A percentile compares a stretch with the other conserved stretches of the same genome.
These are phyloP conservation scores for Masnerella sp. DNA, from an alignment of 2,888 invertebrate genomes.

Conservation along the genomic window DNA sequence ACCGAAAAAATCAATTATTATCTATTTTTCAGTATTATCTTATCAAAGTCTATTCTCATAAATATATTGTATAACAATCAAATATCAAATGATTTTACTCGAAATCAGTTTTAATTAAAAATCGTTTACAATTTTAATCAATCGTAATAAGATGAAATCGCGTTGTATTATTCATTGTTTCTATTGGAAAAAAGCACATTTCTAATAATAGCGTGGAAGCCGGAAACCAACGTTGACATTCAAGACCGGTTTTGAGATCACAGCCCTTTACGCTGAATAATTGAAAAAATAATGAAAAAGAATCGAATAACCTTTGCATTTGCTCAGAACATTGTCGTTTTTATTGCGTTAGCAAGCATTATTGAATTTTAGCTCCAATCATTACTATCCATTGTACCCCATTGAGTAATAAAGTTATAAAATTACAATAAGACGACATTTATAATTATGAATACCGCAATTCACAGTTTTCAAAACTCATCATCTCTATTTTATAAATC, in stretches of 20 bases:
- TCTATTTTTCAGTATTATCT: too few species aligned
- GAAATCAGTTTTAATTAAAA: neutral
- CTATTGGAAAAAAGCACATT: neutral
- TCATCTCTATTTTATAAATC: too few species aligned
- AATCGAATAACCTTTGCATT: slow-evolving; percentile 14
- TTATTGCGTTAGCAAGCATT: neutral
- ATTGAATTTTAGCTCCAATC: neutral
- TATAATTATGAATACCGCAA: too few species aligned
- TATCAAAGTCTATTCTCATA: neutral
- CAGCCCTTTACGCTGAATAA: slow-evolving; percentile 10
- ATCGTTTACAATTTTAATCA: neutral
- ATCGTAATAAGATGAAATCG: neutral
- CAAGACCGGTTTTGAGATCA: slow-evolving; percentile 14
- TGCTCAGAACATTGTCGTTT: neutral
- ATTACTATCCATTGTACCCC: too few species aligned
- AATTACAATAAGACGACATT: too few species aligned
- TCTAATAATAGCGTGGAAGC: slow-evolving; percentile 1
- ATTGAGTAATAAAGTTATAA: too few species aligned
- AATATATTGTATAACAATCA: too few species aligned
- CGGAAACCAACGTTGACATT: slow-evolving; percentile 28
- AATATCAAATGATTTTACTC: too few species aligned
- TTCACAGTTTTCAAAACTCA: too few species aligned
- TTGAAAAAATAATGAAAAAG: slow-evolving; percentile 21
- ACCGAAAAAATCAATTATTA: neutral
- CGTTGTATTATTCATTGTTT: slow-evolving; percentile 1